A percentile compares a stretch with the other conserved stretches of the same genome.
phyloP scores from a whole-genome alignment of 2,888 invertebrate genomes.

The Polydrusus cervinus region DNA sequence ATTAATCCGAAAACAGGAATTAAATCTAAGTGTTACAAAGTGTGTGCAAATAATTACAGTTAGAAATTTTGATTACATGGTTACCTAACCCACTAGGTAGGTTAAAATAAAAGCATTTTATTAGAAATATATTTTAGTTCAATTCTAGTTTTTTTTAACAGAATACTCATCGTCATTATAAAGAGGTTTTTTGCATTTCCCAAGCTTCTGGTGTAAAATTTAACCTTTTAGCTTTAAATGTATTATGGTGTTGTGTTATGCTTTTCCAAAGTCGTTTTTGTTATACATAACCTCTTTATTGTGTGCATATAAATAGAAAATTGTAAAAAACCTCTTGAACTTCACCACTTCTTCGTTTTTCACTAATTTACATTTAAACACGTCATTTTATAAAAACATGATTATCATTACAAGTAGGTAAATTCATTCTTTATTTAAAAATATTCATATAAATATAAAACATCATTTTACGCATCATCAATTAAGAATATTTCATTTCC shows the following conservation, averaged over 20 bases:
- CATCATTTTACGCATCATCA: neutral
- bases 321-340: constrained; percentile 30
- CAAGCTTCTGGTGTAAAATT: neutral
- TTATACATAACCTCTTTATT: neutral
- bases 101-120: constrained; percentile 12
- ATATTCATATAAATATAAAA: neutral
- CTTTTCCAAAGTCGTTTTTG: constrained; percentile 10
- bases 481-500: too few relatives aligned
- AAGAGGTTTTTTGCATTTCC: constrained; percentile 35
- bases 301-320: constrained; percentile 7
- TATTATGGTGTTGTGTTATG: constrained; percentile 8
- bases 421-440: neutral
- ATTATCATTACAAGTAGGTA: neutral
- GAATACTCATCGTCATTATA: constrained; percentile 5
- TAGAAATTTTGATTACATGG: constrained; percentile 3
- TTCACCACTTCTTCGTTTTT: neutral
- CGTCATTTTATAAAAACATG: constrained; percentile 6
- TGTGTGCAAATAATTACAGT: constrained; percentile 16
- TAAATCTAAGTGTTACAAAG: constrained; percentile 13
- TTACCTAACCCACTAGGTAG: constrained; percentile 24
- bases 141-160: neutral
- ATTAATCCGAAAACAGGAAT: neutral
- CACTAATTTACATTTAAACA: constrained; percentile 13
- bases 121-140: constrained; percentile 16
- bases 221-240: constrained; percentile 11